Conservation (phyloP, 2,888 invertebrate species). For the Adelognathus sp. region DNA sequence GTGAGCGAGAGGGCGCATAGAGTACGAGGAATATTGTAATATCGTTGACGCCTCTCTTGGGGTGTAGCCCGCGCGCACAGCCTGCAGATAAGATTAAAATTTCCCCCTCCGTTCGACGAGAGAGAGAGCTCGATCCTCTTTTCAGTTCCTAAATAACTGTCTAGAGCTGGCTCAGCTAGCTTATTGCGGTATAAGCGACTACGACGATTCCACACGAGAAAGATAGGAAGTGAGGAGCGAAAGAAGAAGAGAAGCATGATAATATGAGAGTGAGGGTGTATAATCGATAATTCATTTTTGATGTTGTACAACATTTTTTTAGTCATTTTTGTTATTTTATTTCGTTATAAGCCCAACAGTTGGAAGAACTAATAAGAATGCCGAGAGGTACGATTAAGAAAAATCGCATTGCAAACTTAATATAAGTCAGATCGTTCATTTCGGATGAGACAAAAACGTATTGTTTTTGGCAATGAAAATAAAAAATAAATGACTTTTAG, state of each 20-base stretch:
- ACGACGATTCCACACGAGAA: slow-evolving; percentile 3
- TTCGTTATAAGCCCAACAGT: slow-evolving; percentile 20
- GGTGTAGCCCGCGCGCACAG: slow-evolving; percentile 63
- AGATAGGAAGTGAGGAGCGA: background rate
- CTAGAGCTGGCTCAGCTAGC: slow-evolving; percentile 1
- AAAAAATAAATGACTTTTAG: too few relatives aligned
- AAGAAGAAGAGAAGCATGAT: background rate
- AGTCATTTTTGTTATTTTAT: too few relatives aligned
- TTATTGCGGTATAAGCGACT: background rate
- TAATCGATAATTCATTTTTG: too few relatives aligned
- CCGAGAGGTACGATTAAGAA: too few relatives aligned
- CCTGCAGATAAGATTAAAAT: slow-evolving; percentile 67
- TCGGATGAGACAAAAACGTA: too few relatives aligned
- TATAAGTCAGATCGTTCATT: too few relatives aligned
- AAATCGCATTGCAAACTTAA: too few relatives aligned
- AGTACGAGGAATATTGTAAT: slow-evolving; percentile 63
- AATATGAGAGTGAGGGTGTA: background rate
- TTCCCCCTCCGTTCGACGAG: slow-evolving; percentile 26
- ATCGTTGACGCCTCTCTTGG: slow-evolving; percentile 71
- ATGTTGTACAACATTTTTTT: too few relatives aligned
- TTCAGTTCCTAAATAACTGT: too few relatives aligned
- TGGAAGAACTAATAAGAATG: too few relatives aligned
- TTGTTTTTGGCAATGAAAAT: too few relatives aligned
- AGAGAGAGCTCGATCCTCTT: slow-evolving; percentile 21
- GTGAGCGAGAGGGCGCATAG: slow-evolving; percentile 24